A percentile compares a stretch with the other conserved stretches of the same genome.
Evolutionary conservation across 2,888 invertebrate species (phyloP).

Genomic region (Heliothis peltigera): DNA sequence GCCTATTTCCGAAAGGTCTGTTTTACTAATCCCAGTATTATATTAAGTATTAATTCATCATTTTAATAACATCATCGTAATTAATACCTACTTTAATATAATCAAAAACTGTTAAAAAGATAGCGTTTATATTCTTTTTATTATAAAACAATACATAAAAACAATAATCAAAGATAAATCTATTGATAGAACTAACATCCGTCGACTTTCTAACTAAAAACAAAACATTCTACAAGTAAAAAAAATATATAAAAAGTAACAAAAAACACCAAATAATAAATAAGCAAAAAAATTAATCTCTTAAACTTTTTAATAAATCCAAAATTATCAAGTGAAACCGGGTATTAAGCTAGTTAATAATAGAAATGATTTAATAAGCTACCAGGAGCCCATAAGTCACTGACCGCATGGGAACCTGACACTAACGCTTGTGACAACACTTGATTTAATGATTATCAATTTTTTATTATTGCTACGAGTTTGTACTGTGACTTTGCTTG

Average conservation of each 20-base stretch:
- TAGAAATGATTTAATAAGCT: conserved; percentile 60
- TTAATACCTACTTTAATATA: too few species aligned
- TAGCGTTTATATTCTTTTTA: too few species aligned
- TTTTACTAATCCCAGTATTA: too few species aligned
- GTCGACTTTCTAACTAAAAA: neutral
- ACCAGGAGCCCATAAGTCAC: conserved; percentile 46
- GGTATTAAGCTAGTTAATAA: conserved; percentile 38
- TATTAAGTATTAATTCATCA: too few species aligned
- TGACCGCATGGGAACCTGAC: conserved; percentile 67
- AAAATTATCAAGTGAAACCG: conserved; percentile 39
- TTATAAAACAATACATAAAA: too few species aligned
- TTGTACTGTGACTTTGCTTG: accelerated
- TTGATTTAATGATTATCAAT: conserved; percentile 52
- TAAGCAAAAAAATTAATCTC: neutral
- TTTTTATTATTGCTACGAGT: conserved; percentile 28
- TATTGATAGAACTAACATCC: too few species aligned
- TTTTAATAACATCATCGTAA: too few species aligned
- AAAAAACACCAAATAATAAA: neutral
- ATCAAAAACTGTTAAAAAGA: too few species aligned
- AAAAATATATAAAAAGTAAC: conserved; percentile 4
- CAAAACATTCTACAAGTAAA: neutral
- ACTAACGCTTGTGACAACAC: conserved; percentile 50
- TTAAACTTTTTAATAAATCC: neutral
- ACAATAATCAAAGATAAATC: too few species aligned
- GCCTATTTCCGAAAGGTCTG: too few species aligned